Percentiles rank a stretch among this genome's conserved stretches.
Evolutionary conservation across 2,113 vertebrate species (phyloP).

Genomic region (Limnothrissa miodon): DNA sequence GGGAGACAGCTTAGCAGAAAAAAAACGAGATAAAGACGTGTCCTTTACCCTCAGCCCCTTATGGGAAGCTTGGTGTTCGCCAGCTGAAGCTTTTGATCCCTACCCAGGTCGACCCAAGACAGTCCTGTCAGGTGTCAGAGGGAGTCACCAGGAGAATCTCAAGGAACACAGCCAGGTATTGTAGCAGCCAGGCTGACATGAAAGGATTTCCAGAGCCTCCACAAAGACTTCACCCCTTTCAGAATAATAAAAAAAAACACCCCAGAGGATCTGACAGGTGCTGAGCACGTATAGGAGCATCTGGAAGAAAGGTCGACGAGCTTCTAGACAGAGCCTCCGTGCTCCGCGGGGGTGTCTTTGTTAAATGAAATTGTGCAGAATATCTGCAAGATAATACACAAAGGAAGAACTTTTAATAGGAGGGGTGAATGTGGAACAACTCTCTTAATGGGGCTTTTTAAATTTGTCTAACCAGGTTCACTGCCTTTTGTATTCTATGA

Average conservation of each 20-base stretch:
- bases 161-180: background rate
- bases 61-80: background rate
- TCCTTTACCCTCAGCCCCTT: background rate
- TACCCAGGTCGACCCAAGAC: background rate
- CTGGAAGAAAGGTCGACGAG: background rate
- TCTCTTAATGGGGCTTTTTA: background rate
- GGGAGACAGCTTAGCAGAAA: background rate
- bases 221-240: background rate
- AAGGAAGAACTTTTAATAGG: background rate
- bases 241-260: no score
- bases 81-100: background rate
- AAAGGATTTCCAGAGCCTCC: background rate
- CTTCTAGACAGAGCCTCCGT: background rate
- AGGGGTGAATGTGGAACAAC: background rate
- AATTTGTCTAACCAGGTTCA: background rate
- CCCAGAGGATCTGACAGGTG: background rate
- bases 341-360: background rate
- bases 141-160: background rate
- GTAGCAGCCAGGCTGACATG: background rate
- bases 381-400: background rate
- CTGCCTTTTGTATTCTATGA: background rate
- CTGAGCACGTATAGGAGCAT: background rate
- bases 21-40: background rate
- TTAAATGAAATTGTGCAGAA: background rate
- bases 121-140: background rate